Evolutionary conservation across 2,113 vertebrate genomes (phyloP).

Genomic region (Quiscalus mexicanus): DNA sequence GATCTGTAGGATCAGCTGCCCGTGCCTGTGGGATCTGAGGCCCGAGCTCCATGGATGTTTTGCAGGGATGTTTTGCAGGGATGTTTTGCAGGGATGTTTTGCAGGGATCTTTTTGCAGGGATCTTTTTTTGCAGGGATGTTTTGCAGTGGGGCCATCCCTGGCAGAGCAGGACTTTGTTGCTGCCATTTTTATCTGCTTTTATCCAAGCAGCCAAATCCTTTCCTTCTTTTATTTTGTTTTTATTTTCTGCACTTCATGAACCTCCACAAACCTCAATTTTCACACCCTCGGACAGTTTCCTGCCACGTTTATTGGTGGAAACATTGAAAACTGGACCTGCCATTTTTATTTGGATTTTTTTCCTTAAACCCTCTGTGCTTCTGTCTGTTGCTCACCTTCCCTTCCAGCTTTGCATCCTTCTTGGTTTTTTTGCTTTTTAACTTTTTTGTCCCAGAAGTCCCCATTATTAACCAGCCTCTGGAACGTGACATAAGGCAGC

Average conservation of each 20-base stretch:
- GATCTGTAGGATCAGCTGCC: not conserved
- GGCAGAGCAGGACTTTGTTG: not conserved
- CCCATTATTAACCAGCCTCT: not conserved
- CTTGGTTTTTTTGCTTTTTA: fast-evolving
- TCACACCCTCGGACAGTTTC: not conserved
- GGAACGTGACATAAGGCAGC: constrained; percentile 54
- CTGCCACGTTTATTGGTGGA: constrained; percentile 31
- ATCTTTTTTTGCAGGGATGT: too few species aligned
- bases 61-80: too few species aligned
- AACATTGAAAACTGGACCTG: constrained; percentile 56
- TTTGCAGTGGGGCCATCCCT: not conserved
- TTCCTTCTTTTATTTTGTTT: not conserved
- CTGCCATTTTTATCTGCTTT: not conserved
- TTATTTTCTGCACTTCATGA: not conserved
- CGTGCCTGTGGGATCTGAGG: not conserved
- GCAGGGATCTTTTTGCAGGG: too few species aligned
- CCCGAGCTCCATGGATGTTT: too few species aligned
- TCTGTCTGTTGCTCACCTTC: constrained; percentile 5
- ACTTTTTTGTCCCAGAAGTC: not conserved
- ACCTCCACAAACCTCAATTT: not conserved
- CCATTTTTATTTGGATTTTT: not conserved
- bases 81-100: too few species aligned
- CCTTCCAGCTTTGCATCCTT: not conserved
- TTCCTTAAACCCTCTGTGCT: constrained; percentile 30
- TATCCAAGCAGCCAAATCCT: not conserved